Base-by-base conservation (phyloP, 2,113 vertebrate species). In the Furnarius figulus region DNA sequence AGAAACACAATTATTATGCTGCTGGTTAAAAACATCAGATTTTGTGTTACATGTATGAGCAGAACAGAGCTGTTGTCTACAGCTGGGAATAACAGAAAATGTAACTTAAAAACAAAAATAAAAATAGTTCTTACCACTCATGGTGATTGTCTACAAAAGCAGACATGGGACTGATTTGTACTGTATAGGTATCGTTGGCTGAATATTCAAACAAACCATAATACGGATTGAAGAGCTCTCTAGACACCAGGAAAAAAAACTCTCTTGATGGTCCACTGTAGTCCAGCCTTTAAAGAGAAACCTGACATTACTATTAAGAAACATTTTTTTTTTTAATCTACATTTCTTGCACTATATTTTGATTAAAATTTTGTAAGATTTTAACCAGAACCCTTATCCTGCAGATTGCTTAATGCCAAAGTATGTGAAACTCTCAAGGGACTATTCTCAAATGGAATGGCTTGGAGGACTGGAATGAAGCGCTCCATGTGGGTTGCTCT, bases 81-180 rank as follows among this genome's bases (percentile, higher is more conserved):
- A 87, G 75, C n/a, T 15, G 20, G 44, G 37, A 91, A 75, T 7
- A 89, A 68, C 8, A 73, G n/a, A 77, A 93, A 90, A 75, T 6
- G 9, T 16, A 84, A 9, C 27, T 74, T 27, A 63, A 82, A 71
- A 83, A 67, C 17, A 79, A 62, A 47, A 61, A 33, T 9, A 87
- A 63, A 85, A 87, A 44, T 6, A 68, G 35, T 89, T 87, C 98
- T 98, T 98, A 99, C 99, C 99, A 99, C 93, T 99, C 99, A 23
- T 99, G 99, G 95, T 99, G 99, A 98, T 99, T 99, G 97, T 99
- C 99, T 49, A 99, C 99, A 50, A 99, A 99, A 83, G 99, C 99
- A 82, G 99, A 99, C 99, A 99, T 99, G 87, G 99, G 99, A 98
- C 99, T 99, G 97, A 99, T 99, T 98, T 99, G 99, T 87, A 99